A percentile compares a stretch with the other conserved stretches of the same genome.
These are phyloP conservation scores for Agapornis roseicollis DNA, from an alignment of 2,113 vertebrate species.

Conservation along the genomic window DNA sequence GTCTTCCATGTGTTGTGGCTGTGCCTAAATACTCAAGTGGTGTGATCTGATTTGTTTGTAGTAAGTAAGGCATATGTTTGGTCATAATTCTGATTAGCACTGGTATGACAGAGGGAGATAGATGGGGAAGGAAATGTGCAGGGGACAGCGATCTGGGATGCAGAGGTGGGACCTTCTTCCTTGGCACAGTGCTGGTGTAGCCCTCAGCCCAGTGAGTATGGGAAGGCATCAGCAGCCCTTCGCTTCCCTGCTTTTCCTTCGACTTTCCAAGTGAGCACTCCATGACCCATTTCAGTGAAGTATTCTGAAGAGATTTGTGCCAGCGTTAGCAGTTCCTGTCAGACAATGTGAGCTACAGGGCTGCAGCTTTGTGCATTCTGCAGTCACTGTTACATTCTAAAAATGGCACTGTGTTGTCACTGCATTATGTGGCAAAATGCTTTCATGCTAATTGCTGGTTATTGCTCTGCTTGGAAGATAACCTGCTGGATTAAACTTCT, in stretches of 20 bases:
- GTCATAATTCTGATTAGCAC: neutral
- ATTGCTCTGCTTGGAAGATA: neutral
- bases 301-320: neutral
- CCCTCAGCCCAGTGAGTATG: fast-evolving
- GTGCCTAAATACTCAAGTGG: fast-evolving
- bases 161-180: neutral
- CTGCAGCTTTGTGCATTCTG: neutral
- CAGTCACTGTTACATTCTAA: neutral
- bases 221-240: neutral
- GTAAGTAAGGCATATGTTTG: fast-evolving
- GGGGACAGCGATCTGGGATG: neutral
- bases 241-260: neutral
- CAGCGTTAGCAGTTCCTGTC: neutral
- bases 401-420: neutral
- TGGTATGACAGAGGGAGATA: neutral
- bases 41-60: neutral
- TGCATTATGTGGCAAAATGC: neutral
- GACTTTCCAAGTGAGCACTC: fast-evolving
- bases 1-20: neutral
- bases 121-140: fast-evolving
- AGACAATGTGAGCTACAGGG: neutral
- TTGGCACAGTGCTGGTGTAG: fast-evolving
- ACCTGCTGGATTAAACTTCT: neutral
- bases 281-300: neutral
- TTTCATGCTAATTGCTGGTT: neutral